phyloP scores from a whole-genome alignment of 1,140 invertebrate genomes.

The Parasteatoda tepidariorum region DNA sequence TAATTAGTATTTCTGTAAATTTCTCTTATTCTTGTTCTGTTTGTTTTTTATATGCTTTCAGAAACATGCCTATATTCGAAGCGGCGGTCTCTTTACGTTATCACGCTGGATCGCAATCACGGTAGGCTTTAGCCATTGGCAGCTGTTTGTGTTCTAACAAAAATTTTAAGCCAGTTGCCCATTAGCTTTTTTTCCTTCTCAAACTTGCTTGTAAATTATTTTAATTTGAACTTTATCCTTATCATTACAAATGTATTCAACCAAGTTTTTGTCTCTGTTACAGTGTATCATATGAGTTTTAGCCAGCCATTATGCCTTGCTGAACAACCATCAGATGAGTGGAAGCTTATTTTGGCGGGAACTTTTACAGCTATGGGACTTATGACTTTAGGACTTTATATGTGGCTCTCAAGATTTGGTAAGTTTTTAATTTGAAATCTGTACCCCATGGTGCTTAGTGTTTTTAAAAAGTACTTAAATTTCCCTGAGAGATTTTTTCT shows the following conservation, averaged over 20 bases:
- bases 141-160: no score
- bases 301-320: slow-evolving; percentile 26
- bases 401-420: slow-evolving; percentile 16
- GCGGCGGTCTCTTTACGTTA: background rate
- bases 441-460: no score
- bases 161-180: slow-evolving; percentile 14
- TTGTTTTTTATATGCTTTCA: slow-evolving; percentile 29
- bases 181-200: background rate
- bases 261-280: background rate
- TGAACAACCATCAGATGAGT: slow-evolving; percentile 42
- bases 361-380: slow-evolving; percentile 55
- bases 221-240: background rate
- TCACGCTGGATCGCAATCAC: slow-evolving; percentile 22
- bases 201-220: background rate
- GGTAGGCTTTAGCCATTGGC: slow-evolving; percentile 30
- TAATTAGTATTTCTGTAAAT: background rate
- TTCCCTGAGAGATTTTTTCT: no score
- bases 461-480: no score
- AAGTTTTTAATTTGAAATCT: background rate
- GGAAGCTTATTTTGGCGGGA: slow-evolving; percentile 50
- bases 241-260: background rate
- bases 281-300: slow-evolving; percentile 53
- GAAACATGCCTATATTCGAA: slow-evolving; percentile 5
- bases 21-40: no score
- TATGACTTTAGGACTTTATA: slow-evolving; percentile 40